phyloP scores from a whole-genome alignment of 2,113 vertebrate genomes.

The Cyphomyrus plagiostoma region DNA sequence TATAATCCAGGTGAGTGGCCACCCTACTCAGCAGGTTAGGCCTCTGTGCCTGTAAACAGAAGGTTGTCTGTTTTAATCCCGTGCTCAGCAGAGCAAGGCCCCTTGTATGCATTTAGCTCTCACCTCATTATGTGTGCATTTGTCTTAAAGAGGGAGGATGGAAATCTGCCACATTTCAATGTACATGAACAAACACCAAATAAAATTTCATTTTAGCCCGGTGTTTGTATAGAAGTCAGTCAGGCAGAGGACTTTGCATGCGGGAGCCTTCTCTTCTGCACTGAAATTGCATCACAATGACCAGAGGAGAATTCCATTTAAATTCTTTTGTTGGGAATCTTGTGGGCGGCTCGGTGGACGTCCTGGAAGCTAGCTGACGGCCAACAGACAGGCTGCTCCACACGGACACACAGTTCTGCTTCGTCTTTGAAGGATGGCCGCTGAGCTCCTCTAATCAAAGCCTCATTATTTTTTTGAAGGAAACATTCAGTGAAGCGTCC shows the following conservation, averaged over 20 bases:
- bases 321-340: not conserved
- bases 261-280: not conserved
- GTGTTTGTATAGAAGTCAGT: not conserved
- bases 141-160: not conserved
- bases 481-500: not conserved
- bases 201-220: not conserved
- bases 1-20: not conserved
- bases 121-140: not conserved
- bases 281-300: not conserved
- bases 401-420: not conserved
- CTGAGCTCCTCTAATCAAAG: not conserved
- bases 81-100: not conserved
- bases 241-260: not conserved
- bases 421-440: slow-evolving; percentile 5
- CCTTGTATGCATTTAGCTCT: not conserved
- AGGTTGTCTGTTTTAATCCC: not conserved
- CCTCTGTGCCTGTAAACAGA: not conserved
- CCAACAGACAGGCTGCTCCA: not conserved
- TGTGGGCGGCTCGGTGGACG: not conserved
- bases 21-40: not conserved
- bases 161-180: not conserved
- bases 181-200: not conserved
- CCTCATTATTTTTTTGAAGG: not conserved
- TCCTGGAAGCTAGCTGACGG: not conserved
- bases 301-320: not conserved